Base-by-base conservation (phyloP, 1,140 invertebrate species). In the Drosophila sp. region DNA sequence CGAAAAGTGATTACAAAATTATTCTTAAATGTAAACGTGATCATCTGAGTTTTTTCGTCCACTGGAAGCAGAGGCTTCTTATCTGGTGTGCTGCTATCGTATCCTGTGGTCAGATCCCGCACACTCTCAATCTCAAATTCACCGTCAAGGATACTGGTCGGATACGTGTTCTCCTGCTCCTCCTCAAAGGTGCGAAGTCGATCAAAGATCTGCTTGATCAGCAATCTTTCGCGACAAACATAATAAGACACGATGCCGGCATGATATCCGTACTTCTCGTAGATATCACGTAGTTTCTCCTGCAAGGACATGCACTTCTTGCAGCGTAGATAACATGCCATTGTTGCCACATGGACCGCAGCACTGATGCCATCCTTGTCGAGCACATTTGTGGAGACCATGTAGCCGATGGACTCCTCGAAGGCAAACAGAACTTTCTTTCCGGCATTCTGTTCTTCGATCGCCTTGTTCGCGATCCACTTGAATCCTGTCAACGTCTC, bases 401-500 rank as follows among this genome's bases (percentile, higher is more conserved):
- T 99, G 91, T 97, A 99, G n/a, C 98, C 98, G 84, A 97, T 97
- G 0, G 97, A 96, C 92, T 97, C 97, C 93, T 99, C 99, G 92
- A 96, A 99, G 0, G 97, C 98, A 93, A 99, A 98, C 21, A 99
- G 91, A 0, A 99, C 96, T 0, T 92, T 92, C 13, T 97, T 96
- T 3, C 94, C 94, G 51, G 94, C 82, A 54, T 94, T 92, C 38
- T 95, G 92, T 16, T 98, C 90, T n/a, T 98, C 94, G 38, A 95
- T 91, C 0, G 95, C 93, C 92, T 94, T 94, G 91, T 99, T 99
- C 89, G 97, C 98, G 96, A 99, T 99, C 98, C 98, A 99, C 90
- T 99, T 99, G 91, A 99, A 99, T 0, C 99, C 97, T 8, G 99
- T 99, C 45, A 99, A 93, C 0, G 99, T 99, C 93, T 99, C 98